These are phyloP conservation scores for Masticophis lateralis DNA, from an alignment of 2,797 vertebrate genomes.

Conservation along the genomic window DNA sequence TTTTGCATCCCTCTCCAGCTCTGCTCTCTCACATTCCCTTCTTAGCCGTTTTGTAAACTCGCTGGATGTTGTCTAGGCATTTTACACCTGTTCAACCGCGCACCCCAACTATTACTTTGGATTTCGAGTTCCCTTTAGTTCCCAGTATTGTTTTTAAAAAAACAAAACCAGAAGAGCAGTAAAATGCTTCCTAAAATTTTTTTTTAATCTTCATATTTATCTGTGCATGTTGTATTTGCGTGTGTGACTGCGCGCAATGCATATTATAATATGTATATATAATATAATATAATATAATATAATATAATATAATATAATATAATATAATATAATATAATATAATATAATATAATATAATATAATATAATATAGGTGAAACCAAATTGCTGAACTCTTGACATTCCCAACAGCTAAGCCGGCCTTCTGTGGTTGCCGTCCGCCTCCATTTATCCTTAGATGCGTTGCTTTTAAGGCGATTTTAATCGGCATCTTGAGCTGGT, in stretches of 20 bases:
- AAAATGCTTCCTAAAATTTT: neutral
- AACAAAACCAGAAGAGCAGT: neutral
- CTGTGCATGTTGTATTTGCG: neutral
- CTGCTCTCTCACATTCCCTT: neutral
- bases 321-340: too few relatives aligned
- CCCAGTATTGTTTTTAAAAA: neutral
- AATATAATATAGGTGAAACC: neutral
- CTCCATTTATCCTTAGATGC: constrained; percentile 72
- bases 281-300: too few relatives aligned
- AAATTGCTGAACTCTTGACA: neutral
- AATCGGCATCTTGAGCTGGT: constrained; percentile 74
- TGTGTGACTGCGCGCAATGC: neutral
- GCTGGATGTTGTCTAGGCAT: neutral
- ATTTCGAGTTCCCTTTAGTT: neutral
- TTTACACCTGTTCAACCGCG: too few relatives aligned
- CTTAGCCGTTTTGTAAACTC: neutral
- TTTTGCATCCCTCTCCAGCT: neutral
- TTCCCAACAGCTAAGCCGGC: constrained; percentile 24
- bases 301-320: too few relatives aligned
- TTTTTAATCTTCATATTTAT: neutral
- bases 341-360: too few relatives aligned
- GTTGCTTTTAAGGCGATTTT: constrained; percentile 76
- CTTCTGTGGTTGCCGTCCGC: constrained; percentile 47
- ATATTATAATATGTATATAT: neutral
- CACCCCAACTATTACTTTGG: too few relatives aligned